Evolutionary conservation across 2,113 vertebrate species (phyloP), one percentile per base, ranked within the genome.

Genomic region (Cebus imitator): DNA sequence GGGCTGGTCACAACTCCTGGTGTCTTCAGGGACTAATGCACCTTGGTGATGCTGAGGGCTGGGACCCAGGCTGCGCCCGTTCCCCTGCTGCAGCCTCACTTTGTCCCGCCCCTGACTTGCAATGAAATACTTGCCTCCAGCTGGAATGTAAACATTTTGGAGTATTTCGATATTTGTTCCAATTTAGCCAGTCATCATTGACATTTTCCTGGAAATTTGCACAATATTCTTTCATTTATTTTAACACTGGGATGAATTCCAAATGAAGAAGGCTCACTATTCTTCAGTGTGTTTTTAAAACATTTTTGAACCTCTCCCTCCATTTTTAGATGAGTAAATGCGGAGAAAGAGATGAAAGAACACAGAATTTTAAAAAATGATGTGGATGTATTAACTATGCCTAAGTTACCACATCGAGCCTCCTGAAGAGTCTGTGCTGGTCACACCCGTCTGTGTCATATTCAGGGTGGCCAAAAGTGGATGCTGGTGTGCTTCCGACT

Each of bases 341-440:
- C 35, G 43, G 12, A 76, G 61, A 45, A n/a, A 79, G 35, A 73
- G 25, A 64, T 7, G 8, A 48, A n/a, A 82, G 40, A 40, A 32
- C 50, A 40, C 2, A 35, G 89, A 73, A 18, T 21, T 20, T 20
- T 20, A 40, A 58, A 20, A 52, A n/a, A 20, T 5, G 52, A 21
- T 70, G 0, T 11, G 30, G 4, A 0, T 18, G 1, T 13, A 0
- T 52, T 35, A 20, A 3, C 68, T 21, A 8, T 0, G 5, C 45
- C 40, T 17, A 13, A 14, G 17, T 11, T n/a, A 68, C 35, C n/a
- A 35, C 1, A 9, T 2, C 0, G 27, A 32, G 23, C 14, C 5
- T 40, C 72, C 16, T 50, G 6, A 78, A 76, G 40, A 32, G 3
- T 9, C 23, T 32, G 12, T 35, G 48, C 52, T 13, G 27, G 1